Conservation (phyloP, 2,888 invertebrate genomes). For the Tubulanus polymorphus region DNA sequence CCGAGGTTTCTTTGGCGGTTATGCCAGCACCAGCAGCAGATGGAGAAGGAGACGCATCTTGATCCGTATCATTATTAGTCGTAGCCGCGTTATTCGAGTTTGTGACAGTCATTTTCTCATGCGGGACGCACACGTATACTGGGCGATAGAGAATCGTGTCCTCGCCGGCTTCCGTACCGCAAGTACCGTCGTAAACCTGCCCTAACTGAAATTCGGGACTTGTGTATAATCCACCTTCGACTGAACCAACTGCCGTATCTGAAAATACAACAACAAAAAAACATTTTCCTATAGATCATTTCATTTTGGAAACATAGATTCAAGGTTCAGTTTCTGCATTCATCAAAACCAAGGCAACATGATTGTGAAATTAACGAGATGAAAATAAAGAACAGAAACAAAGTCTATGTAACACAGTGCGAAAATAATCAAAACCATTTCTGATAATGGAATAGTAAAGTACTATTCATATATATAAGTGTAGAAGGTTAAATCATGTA, state of each 20-base stretch:
- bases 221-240: slow-evolving; percentile 73
- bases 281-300: too few species aligned
- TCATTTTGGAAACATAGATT: too few species aligned
- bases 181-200: slow-evolving; percentile 71
- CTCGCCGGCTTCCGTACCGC: slow-evolving; percentile 55
- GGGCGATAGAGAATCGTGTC: slow-evolving; percentile 63
- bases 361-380: not conserved
- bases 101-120: slow-evolving; percentile 21
- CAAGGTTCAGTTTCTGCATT: too few species aligned
- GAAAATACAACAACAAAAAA: slow-evolving; percentile 28
- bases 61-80: not conserved
- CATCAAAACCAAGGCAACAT: not conserved
- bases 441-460: too few species aligned
- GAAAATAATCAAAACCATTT: too few species aligned
- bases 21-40: not conserved
- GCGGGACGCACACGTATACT: slow-evolving; percentile 47
- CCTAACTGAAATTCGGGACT: slow-evolving; percentile 74
- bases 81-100: not conserved
- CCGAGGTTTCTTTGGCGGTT: not conserved
- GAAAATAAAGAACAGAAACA: not conserved
- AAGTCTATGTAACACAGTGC: not conserved
- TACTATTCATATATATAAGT: too few species aligned
- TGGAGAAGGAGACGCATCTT: not conserved
- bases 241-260: slow-evolving; percentile 69
- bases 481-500: too few species aligned